Conservation (phyloP, 2,113 vertebrate species). For the Geococcyx californianus region DNA sequence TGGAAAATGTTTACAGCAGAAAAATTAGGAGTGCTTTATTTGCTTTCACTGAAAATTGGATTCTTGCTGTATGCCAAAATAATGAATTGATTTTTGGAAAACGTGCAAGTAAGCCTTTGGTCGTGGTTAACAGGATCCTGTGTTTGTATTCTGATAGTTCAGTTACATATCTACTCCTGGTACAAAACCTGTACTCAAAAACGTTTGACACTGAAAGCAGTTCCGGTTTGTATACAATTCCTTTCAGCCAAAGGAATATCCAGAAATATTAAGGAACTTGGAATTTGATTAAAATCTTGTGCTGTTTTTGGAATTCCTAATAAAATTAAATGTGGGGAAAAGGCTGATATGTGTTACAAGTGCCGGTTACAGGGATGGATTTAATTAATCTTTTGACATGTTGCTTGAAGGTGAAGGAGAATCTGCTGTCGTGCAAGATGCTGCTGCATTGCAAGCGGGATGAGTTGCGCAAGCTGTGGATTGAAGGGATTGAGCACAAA, state of each 20-base stretch:
- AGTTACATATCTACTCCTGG: neutral
- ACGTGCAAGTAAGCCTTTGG: neutral
- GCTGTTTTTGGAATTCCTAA: neutral
- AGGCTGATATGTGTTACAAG: neutral
- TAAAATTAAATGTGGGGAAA: neutral
- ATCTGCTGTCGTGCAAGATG: conserved; percentile 97
- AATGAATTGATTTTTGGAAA: neutral
- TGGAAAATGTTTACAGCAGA: conserved; percentile 29
- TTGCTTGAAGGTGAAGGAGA: conserved; percentile 91
- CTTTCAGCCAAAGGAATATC: neutral
- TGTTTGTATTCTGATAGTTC: neutral
- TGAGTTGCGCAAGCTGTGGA: conserved; percentile 96
- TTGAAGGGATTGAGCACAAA: conserved; percentile 98
- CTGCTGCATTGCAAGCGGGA: conserved; percentile 96
- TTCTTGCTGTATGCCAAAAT: conserved; percentile 3
- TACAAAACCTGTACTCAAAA: neutral
- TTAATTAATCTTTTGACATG: neutral
- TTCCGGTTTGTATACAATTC: rapidly evolving
- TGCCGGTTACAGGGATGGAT: neutral
- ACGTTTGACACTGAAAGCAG: rapidly evolving
- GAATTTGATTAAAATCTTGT: neutral
- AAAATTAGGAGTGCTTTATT: neutral
- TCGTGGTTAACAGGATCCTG: neutral
- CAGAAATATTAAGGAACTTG: neutral
- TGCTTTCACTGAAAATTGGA: neutral